Evolutionary conservation across 1,140 invertebrate genomes (phyloP).

Genomic region (Drosophila biarmipes): DNA sequence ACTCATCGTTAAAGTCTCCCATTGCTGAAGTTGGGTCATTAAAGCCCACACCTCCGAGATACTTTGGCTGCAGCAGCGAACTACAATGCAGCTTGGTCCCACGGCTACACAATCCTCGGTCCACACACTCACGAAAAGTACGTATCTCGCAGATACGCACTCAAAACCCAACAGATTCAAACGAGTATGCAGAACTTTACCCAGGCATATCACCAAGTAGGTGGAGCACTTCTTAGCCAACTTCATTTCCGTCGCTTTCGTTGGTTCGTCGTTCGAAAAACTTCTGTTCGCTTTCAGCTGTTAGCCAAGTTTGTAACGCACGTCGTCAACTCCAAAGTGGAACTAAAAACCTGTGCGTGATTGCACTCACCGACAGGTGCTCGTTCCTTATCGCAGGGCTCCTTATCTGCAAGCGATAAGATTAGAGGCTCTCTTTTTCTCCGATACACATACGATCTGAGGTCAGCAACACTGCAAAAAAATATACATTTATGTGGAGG

Average conservation of each 20-base stretch:
- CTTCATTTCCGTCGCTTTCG: slow-evolving; percentile 69
- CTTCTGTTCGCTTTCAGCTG: slow-evolving; percentile 39
- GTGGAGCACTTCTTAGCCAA: slow-evolving; percentile 77
- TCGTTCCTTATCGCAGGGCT: slow-evolving; percentile 54
- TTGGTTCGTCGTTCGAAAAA: slow-evolving; percentile 41
- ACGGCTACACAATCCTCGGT: neutral
- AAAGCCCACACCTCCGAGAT: neutral
- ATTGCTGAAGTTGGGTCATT: slow-evolving; percentile 33
- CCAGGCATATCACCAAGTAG: slow-evolving; percentile 79
- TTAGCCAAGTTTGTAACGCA: slow-evolving; percentile 52
- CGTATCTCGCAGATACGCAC: slow-evolving; percentile 10
- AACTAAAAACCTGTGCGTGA: slow-evolving; percentile 63
- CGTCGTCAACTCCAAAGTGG: slow-evolving; percentile 63
- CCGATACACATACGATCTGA: neutral
- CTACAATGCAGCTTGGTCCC: slow-evolving; percentile 20
- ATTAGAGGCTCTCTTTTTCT: slow-evolving; percentile 28
- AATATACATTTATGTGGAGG: neutral
- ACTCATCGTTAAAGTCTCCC: slow-evolving; percentile 55
- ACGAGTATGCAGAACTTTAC: slow-evolving; percentile 65
- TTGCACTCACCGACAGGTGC: slow-evolving; percentile 60
- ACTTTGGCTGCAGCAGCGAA: slow-evolving; percentile 2
- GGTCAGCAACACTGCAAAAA: slow-evolving; percentile 23
- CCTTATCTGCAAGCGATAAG: slow-evolving; percentile 39
- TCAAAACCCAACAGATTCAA: slow-evolving; percentile 18
- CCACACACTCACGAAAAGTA: slow-evolving; percentile 2